Evolutionary conservation across 2,888 invertebrate genomes (phyloP).

Genomic region (Hoplodrina blanda): DNA sequence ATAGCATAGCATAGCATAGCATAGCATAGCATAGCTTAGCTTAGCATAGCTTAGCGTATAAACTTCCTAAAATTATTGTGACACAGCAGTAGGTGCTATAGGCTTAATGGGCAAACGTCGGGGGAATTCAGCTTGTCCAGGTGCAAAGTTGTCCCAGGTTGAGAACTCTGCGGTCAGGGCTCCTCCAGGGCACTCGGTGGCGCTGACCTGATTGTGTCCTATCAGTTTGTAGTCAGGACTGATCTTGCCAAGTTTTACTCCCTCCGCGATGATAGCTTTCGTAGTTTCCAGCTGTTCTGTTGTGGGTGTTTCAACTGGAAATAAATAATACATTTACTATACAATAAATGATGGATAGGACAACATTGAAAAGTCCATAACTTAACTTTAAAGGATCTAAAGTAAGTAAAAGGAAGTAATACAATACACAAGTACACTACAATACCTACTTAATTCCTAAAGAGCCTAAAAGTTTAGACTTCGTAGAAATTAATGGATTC

Average conservation of each 20-base stretch:
- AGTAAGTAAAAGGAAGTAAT: too few relatives aligned
- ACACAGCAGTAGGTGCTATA: neutral
- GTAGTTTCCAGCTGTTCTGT: constrained; percentile 89
- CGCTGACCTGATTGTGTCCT: constrained; percentile 89
- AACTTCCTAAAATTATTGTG: too few relatives aligned
- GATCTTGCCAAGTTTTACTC: constrained; percentile 90
- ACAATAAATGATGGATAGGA: too few relatives aligned
- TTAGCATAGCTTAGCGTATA: too few relatives aligned
- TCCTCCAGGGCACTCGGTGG: constrained; percentile 93
- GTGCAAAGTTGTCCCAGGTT: constrained; percentile 90
- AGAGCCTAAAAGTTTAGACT: neutral
- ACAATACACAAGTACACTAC: too few relatives aligned
- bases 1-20: too few relatives aligned
- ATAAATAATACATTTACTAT: neutral
- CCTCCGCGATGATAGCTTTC: constrained; percentile 90
- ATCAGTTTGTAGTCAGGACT: constrained; percentile 90
- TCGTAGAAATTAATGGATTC: neutral
- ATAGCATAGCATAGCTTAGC: too few relatives aligned
- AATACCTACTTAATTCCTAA: too few relatives aligned
- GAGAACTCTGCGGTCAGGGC: constrained; percentile 91
- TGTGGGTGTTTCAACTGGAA: constrained; percentile 91
- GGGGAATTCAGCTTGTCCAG: constrained; percentile 52
- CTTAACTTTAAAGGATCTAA: too few relatives aligned
- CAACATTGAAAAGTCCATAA: too few relatives aligned
- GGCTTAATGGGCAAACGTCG: neutral